These are phyloP conservation scores for Zosterops pallidus DNA, from an alignment of 2,113 vertebrate species.

Conservation along the genomic window DNA sequence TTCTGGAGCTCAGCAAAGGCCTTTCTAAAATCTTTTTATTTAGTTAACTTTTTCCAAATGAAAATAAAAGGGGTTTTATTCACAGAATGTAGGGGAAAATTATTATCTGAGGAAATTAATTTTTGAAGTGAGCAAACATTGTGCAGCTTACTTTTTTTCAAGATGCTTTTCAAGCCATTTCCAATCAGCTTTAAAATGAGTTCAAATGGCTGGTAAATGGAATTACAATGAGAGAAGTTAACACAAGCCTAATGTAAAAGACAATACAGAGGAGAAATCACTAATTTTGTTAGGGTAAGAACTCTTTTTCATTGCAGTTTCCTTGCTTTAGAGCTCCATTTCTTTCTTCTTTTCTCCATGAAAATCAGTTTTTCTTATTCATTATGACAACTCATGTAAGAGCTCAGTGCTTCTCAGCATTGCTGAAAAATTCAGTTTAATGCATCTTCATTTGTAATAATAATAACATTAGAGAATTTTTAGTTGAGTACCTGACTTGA, in stretches of 20 bases:
- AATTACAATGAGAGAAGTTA: background rate
- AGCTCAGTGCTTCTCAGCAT: background rate
- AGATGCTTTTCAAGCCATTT: background rate
- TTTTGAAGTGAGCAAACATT: constrained; percentile 46
- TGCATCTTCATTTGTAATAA: constrained; percentile 11
- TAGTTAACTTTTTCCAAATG: constrained; percentile 41
- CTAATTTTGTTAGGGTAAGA: background rate
- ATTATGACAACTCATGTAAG: background rate
- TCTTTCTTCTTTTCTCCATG: background rate
- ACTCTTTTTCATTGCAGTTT: background rate
- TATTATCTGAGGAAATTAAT: constrained; percentile 1
- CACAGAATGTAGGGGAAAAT: constrained; percentile 2
- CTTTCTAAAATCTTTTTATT: constrained; percentile 46
- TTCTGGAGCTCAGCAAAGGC: background rate
- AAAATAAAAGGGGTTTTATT: constrained; percentile 51
- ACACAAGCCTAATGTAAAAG: background rate
- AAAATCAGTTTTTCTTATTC: background rate
- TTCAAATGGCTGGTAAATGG: background rate
- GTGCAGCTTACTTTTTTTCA: background rate
- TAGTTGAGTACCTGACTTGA: background rate
- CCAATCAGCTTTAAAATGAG: background rate
- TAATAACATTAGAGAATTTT: background rate
- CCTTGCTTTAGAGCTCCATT: background rate
- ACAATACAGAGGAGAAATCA: background rate
- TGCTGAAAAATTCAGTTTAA: constrained; percentile 9